Evolutionary conservation across 2,888 invertebrate genomes (phyloP).

Genomic region (Sinopyrophorus schimmeli): DNA sequence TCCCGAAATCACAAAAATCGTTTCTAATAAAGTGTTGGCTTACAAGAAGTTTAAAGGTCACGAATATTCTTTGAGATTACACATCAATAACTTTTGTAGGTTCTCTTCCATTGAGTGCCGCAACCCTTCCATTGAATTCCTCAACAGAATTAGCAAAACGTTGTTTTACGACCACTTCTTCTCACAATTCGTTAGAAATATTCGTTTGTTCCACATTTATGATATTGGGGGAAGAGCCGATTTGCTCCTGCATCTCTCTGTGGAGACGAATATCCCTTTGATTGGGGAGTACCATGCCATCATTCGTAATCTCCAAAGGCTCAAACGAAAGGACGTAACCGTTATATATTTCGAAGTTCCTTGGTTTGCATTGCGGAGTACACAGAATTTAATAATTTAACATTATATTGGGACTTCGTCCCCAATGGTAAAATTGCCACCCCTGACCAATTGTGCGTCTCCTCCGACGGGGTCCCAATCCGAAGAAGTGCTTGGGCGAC

Average conservation of each 20-base stretch:
- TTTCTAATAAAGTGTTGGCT: slow-evolving; percentile 59
- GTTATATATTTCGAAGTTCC: slow-evolving; percentile 40
- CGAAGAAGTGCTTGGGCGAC: slow-evolving; percentile 62
- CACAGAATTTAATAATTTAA: slow-evolving; percentile 14
- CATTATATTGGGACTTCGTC: slow-evolving; percentile 57
- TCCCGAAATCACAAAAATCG: slow-evolving; percentile 57
- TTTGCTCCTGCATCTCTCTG: slow-evolving; percentile 56
- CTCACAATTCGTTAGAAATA: slow-evolving; percentile 52
- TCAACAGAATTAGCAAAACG: slow-evolving; percentile 36
- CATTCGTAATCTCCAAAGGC: slow-evolving; percentile 12
- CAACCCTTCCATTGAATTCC: slow-evolving; percentile 14
- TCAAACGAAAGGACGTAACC: slow-evolving; percentile 16
- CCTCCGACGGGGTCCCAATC: slow-evolving; percentile 62
- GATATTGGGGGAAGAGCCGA: slow-evolving; percentile 48
- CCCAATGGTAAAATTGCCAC: slow-evolving; percentile 58
- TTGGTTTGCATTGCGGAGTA: slow-evolving; percentile 46
- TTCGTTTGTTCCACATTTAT: slow-evolving; percentile 61
- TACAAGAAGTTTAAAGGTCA: slow-evolving; percentile 48
- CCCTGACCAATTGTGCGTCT: slow-evolving; percentile 62
- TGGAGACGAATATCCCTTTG: slow-evolving; percentile 24
- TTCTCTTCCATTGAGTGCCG: slow-evolving; percentile 20
- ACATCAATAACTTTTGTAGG: slow-evolving; percentile 37
- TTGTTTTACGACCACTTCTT: slow-evolving; percentile 30
- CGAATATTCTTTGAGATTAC: slow-evolving; percentile 52
- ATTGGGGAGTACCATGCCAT: slow-evolving; percentile 29